Evolutionary conservation across 2,888 invertebrate species (phyloP), one percentile per base, ranked within the genome.

Genomic region (Tetramorium bicarinatum): DNA sequence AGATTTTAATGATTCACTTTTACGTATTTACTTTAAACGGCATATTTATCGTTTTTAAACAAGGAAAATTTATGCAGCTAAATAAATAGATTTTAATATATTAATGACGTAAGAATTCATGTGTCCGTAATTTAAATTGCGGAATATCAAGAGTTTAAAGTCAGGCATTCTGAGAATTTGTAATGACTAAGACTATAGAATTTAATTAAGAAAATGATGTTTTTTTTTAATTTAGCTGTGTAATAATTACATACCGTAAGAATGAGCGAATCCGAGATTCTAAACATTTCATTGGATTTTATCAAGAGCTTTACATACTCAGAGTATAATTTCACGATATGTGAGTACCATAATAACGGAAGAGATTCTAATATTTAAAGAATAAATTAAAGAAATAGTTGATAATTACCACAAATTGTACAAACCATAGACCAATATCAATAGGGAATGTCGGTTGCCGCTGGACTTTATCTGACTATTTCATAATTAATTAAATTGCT

Each of bases 401-500:
- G 49, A n/a, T 34, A 52, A 54, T 59, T 41, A 59, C 3, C 8
- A 15, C n/a, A 41, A 59, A 18, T 44, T 41, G n/a, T 44, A 25
- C 38, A 29, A 59, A 25, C 18, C 18, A 13, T 25, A 15, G 25
- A 56, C 21, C 54, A 34, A 41, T 2, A 34, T 52, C 6, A n/a
- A 21, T 61, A 34, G 44, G 34, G 34, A n/a, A 47, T n/a, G 47
- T 41, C 4, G 52, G 18, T 74, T 59, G 41, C 49, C 13, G 29
- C 2, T 29, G 29, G n/a, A n/a, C 66, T 56, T 52, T 54, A 56
- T 29, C 44, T 38, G 15, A 54, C 25, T 41, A 44, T 77, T 77
- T 9, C n/a, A 8, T 56, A 67, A 56, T 77, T 67, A 67, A 67
- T 77, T 54, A 44, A 67, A 67, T n/a, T 67, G 44, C 34, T 66